Evolutionary conservation across 1,140 invertebrate species (phyloP), one percentile per base, ranked within the genome.

Genomic region (Drosophila pruinosa): DNA sequence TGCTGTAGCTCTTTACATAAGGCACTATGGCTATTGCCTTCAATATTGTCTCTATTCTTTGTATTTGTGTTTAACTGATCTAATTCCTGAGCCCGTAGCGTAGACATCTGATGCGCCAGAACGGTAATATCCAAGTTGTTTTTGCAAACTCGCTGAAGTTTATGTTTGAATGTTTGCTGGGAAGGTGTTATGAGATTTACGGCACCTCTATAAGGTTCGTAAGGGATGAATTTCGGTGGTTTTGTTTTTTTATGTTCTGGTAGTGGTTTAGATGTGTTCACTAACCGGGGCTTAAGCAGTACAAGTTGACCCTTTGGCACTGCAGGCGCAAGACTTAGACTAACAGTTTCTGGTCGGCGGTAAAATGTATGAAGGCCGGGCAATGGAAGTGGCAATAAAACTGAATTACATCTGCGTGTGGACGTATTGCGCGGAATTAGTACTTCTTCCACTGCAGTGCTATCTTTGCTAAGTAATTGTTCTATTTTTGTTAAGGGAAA

Each of bases 151-250:
- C 59, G 45, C 21, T 22, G 59, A 45, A 47, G 17, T 21, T 45
- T 72, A 22, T 58, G 39, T 21, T 2, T 45, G 14, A 41, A 41
- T 4, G 45, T 22, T 56, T 41, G 57, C 19, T 10, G 89, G 68
- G 5, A 34, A 80, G 89, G 79, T 4, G 94, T 95, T 92, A 62
- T 97, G 95, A 41, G 95, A 90, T 95, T 96, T 0, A 97, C 95
- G 69, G 96, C 96, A 56, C 94, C 96, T 88, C 96, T 96, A 79
- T 97, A 97, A 0, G 97, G 97, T 83, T 98, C 97, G 78, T 96
- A 97, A 0, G 97, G 97, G 15, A 98, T 93, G 92, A 97, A 97
- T 89, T 96, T 97, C 1, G 96, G 95, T 78, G 95, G 94, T 79
- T 95, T 96, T 0, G 93, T 93, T 90, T 95, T 94, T 14, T 93